Evolutionary conservation across 1,140 invertebrate species (phyloP), one percentile per base, ranked within the genome.

Genomic region (Sipha flava): DNA sequence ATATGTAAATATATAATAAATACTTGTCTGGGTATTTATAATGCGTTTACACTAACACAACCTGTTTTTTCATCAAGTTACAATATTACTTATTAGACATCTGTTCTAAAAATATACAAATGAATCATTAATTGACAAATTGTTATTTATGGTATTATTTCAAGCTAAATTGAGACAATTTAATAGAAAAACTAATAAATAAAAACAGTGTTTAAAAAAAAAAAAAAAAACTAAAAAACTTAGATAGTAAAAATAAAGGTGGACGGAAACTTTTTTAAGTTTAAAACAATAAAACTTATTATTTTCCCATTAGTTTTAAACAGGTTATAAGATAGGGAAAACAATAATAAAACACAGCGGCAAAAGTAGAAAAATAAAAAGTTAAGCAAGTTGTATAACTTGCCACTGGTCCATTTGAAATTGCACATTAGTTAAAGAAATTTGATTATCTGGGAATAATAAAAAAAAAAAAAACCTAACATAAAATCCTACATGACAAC

Each of bases 201-300:
- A 29, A 77, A 75, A 47, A 70, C n/a, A 77, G 29, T 10, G 37
- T 59, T n/a, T 29, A 68, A 40, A 23, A 66, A 37, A 70, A 18
- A 21, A 52, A 73, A 72, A 52, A 54, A 75, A 43, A 57, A 57
- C 52, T 77, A 77, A 73, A 75, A 10, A 37, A 77, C 52, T 77
- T 70, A 70, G 40, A 70, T 47, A 75, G 6, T 45, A 43, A 68
- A 29, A 77, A 75, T 49, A 75, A 52, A 37, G 73, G 73, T 77
- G 73, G 73, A 77, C 73, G 73, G 73, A 77, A 40, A 59, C 31
- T 57, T 59, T 52, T 68, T 54, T 54, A 75, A 54, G 70, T 54
- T 49, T 29, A 75, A 45, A 66, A 66, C 40, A 66, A 66, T 34
- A 66, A 40, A 54, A 75, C 31, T 40, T 52, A 54, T 73, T 52